phyloP scores from a whole-genome alignment of 2,797 vertebrate species.

The Chrysocyon brachyurus region DNA sequence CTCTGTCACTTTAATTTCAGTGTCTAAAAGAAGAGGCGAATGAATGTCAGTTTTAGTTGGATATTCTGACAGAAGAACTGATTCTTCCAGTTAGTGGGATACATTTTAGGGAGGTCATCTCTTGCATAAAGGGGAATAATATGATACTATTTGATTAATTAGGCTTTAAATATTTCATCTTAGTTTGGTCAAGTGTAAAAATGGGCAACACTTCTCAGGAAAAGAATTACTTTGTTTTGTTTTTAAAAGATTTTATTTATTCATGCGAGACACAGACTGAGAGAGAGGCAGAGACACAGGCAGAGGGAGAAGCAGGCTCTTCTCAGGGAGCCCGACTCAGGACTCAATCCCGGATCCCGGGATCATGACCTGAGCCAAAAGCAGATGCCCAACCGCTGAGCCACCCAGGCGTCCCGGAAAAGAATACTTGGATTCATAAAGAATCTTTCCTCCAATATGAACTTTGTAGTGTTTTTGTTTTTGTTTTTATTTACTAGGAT shows the following conservation, averaged over 20 bases:
- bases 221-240: conserved; percentile 35
- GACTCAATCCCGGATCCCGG: too few species aligned
- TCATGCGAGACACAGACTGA: too few species aligned
- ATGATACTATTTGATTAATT: not conserved
- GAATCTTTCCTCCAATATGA: not conserved
- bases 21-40: not conserved
- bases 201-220: conserved; percentile 13
- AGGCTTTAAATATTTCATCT: not conserved
- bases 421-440: not conserved
- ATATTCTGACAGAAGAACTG: conserved; percentile 36
- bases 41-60: rapidly evolving
- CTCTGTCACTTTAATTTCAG: conserved; percentile 17
- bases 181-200: not conserved
- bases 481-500: not conserved
- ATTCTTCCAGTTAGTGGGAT: conserved; percentile 2
- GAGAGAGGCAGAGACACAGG: too few species aligned
- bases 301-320: too few species aligned
- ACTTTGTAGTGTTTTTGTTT: not conserved
- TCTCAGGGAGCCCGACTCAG: too few species aligned
- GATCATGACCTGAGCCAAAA: too few species aligned
- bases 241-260: too few species aligned
- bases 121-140: conserved; percentile 9
- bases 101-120: conserved; percentile 31
- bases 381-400: too few species aligned
- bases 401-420: too few species aligned